Evolutionary conservation across 2,113 vertebrate genomes (phyloP).

Genomic region (Hiodon alosoides): DNA sequence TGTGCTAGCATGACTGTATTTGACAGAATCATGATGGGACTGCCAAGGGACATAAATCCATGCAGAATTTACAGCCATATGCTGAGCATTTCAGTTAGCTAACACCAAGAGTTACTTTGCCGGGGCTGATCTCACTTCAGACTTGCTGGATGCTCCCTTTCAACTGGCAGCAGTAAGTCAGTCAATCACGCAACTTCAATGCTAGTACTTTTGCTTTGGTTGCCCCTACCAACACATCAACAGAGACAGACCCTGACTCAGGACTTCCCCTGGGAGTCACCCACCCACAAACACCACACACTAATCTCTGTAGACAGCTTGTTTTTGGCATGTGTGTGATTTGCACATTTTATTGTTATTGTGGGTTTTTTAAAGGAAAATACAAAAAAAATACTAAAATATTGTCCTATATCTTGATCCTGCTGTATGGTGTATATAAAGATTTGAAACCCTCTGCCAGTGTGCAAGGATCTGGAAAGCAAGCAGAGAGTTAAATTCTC

Average conservation of each 20-base stretch:
- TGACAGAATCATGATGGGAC: too few relatives aligned
- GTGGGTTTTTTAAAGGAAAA: neutral
- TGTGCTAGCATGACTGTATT: too few relatives aligned
- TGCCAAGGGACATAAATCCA: too few relatives aligned
- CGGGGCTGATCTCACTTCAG: too few relatives aligned
- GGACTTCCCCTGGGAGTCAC: conserved; percentile 1
- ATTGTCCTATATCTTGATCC: neutral
- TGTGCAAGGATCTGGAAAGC: neutral
- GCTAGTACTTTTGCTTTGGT: too few relatives aligned
- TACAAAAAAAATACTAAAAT: neutral
- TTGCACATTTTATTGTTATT: neutral
- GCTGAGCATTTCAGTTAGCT: too few relatives aligned
- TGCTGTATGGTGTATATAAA: neutral
- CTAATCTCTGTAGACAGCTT: conserved; percentile 18
- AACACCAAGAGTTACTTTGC: too few relatives aligned
- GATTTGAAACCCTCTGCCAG: neutral
- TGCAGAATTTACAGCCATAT: too few relatives aligned
- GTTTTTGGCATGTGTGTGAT: conserved; percentile 1
- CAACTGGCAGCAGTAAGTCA: too few relatives aligned
- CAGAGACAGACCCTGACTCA: neutral
- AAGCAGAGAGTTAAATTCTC: conserved; percentile 2
- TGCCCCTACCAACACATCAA: neutral
- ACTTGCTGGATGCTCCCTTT: too few relatives aligned
- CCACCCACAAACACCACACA: neutral
- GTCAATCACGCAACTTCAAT: too few relatives aligned